Base-by-base conservation (phyloP, 2,797 vertebrate species). In the Prunella strophiata region DNA sequence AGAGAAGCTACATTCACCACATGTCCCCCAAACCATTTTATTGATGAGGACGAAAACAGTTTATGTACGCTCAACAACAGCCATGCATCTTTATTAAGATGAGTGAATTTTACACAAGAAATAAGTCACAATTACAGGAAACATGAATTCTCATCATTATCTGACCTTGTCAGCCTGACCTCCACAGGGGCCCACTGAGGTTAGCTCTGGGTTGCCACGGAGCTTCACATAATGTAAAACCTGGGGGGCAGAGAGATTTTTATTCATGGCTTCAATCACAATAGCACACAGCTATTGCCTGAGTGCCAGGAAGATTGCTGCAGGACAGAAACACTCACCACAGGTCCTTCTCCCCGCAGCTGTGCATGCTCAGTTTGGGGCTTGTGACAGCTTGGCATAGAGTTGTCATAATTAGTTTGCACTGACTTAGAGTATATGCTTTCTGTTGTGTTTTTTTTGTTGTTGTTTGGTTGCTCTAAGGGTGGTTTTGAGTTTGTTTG, bases 81-180 rank as follows among this genome's bases (percentile, higher is more conserved):
- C 25, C 20, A 4, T 62, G 34, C 81, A 72, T 93, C 75, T 78
- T 89, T 80, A 88, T 80, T 51, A 72, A 80, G 75, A 83, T 61
- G 50, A 91, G 84, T 92, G 61, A 85, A 82, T 91, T 95, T 91
- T 88, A 85, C 61, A 92, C 10, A 18, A 72, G 75, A 79, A 85
- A 96, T 85, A 93, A 96, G 88, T 94, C 86, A 91, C 36, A 85
- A 79, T 80, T 88, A 80, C 13, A 76, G 72, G 30, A 89, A 96
- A 93, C 75, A 89, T n/a, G 65, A 94, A 87, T 72, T 75, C 38
- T 88, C 45, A 80, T 92, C 36, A 74, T 70, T 63, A 71, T 73
- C 48, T 92, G 85, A 89, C 72, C 79, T 88, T 2, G 0, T 73
- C 87, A 87, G 78, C 13, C 61, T 76, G 55, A 48, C 42, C 29